Evolutionary conservation across 2,113 vertebrate genomes (phyloP).

Genomic region (Leptobrachium leishanense): DNA sequence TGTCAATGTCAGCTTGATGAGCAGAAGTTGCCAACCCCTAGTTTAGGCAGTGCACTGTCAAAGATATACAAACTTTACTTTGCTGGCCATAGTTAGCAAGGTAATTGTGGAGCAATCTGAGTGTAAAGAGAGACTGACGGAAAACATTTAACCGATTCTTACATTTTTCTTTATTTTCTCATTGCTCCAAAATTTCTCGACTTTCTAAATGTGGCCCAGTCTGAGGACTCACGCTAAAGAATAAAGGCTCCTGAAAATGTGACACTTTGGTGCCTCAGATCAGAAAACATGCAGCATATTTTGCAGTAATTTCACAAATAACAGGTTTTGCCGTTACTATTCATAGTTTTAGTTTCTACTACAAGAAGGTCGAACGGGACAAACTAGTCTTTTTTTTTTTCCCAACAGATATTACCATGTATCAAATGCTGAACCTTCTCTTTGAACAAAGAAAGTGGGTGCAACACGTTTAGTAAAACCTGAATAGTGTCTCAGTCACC

Average conservation of each 20-base stretch:
- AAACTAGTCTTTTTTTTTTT: too few species aligned
- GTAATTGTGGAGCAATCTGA: too few species aligned
- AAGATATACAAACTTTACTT: slow-evolving; percentile 26
- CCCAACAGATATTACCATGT: too few species aligned
- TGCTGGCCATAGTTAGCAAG: neutral
- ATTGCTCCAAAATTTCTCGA: too few species aligned
- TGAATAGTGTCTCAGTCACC: too few species aligned
- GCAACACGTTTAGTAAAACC: too few species aligned
- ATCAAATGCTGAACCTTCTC: too few species aligned
- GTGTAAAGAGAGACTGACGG: too few species aligned
- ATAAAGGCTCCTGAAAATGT: slow-evolving; percentile 51
- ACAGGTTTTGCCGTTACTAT: neutral
- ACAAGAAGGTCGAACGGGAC: neutral
- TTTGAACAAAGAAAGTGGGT: too few species aligned
- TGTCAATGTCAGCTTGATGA: neutral
- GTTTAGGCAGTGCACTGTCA: neutral
- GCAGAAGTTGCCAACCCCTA: neutral
- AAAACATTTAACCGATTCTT: too few species aligned
- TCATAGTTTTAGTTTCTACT: neutral
- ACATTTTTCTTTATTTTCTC: too few species aligned
- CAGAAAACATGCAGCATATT: slow-evolving; percentile 43
- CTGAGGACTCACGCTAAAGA: neutral
- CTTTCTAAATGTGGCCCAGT: too few species aligned
- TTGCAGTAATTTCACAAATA: neutral
- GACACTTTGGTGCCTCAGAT: slow-evolving; percentile 8